These are phyloP conservation scores for Chlorodrepanis virens DNA, from an alignment of 2,113 vertebrate species.

Conservation along the genomic window DNA sequence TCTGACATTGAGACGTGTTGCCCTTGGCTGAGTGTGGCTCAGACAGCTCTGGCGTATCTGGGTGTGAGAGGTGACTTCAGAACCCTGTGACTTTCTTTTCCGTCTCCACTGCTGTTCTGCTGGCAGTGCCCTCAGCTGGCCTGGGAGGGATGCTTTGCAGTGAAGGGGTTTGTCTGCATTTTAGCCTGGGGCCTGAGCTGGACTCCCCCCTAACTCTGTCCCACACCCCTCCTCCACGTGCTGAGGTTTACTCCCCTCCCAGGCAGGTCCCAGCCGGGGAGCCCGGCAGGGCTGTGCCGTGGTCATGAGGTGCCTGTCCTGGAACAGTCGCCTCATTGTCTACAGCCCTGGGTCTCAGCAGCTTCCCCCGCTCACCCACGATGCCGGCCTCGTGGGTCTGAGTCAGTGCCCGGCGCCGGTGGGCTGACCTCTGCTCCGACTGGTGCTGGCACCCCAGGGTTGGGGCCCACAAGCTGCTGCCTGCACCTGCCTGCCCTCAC, in stretches of 20 bases:
- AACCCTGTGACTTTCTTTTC: slow-evolving; percentile 55
- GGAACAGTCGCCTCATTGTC: slow-evolving; percentile 50
- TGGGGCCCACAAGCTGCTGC: background rate
- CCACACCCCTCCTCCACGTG: background rate
- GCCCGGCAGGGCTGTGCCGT: accelerated
- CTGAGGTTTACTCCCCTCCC: accelerated
- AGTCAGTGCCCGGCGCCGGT: slow-evolving; percentile 21
- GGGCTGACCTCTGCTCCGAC: slow-evolving; percentile 3
- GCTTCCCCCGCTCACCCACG: background rate
- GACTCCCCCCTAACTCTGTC: background rate
- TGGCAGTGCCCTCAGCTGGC: background rate
- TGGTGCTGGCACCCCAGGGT: background rate
- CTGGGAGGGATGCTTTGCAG: background rate
- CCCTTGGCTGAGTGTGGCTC: background rate
- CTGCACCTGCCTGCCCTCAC: background rate
- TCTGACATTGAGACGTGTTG: slow-evolving; percentile 58
- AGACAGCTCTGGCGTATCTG: background rate
- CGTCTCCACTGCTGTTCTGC: background rate
- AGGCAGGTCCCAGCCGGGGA: background rate
- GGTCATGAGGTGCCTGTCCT: background rate
- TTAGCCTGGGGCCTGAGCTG: background rate
- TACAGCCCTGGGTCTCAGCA: background rate
- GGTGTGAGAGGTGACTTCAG: slow-evolving; percentile 42
- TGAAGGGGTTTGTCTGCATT: background rate
- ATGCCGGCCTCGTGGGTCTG: slow-evolving; percentile 39